A percentile compares a stretch with the other conserved stretches of the same genome.
These are phyloP conservation scores for Limonius californicus DNA, from an alignment of 1,140 invertebrate species.

Conservation along the genomic window DNA sequence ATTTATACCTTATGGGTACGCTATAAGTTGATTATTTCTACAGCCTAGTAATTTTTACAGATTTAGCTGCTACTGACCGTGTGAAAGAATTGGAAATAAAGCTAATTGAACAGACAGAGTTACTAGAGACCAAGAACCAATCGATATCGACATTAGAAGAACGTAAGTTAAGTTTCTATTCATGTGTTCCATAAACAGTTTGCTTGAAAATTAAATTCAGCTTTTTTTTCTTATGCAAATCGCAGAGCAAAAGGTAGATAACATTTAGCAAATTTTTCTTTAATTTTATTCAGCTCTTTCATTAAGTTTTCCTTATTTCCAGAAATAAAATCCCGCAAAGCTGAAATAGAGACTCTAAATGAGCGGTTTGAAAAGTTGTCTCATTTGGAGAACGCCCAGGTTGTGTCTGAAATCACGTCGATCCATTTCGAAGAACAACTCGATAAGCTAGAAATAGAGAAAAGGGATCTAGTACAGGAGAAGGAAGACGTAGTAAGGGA, in stretches of 20 bases:
- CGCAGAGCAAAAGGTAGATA: constrained; percentile 8
- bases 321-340: constrained; percentile 23
- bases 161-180: constrained; percentile 11
- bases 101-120: constrained; percentile 12
- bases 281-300: neutral
- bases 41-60: constrained; percentile 2
- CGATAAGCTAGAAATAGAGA: constrained; percentile 51
- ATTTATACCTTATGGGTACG: too few species aligned
- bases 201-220: neutral
- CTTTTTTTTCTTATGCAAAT: constrained; percentile 6
- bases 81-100: constrained; percentile 17
- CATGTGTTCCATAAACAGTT: neutral
- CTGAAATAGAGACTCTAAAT: constrained; percentile 34
- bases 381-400: constrained; percentile 58
- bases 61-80: neutral
- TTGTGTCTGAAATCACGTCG: constrained; percentile 66
- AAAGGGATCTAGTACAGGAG: constrained; percentile 51
- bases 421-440: constrained; percentile 68
- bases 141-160: neutral
- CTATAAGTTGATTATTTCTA: too few species aligned
- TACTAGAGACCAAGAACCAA: constrained; percentile 2
- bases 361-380: constrained; percentile 46
- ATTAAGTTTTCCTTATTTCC: neutral
- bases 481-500: constrained; percentile 53
- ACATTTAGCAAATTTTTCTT: neutral